Evolutionary conservation across 1,140 invertebrate species (phyloP).

Genomic region (Marisa cornuarietis): DNA sequence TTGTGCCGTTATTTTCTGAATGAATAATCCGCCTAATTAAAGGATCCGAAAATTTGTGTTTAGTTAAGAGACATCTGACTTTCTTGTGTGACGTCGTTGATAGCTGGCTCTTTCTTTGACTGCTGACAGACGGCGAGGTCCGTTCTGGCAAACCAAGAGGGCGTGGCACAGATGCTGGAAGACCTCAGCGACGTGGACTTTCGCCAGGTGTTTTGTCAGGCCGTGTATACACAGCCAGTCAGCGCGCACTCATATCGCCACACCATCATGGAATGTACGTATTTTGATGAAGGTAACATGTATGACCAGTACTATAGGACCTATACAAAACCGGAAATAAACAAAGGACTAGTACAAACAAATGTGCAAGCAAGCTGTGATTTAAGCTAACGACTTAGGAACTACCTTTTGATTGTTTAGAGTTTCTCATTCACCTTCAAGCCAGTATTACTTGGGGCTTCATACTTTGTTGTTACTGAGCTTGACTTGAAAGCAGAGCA

Average conservation of each 20-base stretch:
- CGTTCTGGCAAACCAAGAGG: conserved; percentile 50
- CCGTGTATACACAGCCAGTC: conserved; percentile 42
- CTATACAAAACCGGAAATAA: too few relatives aligned
- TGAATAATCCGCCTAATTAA: too few relatives aligned
- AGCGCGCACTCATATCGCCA: conserved; percentile 34
- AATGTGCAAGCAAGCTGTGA: too few relatives aligned
- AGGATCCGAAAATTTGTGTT: background rate
- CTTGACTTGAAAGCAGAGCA: too few relatives aligned
- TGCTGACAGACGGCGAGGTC: conserved; percentile 45
- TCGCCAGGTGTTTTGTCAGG: conserved; percentile 48
- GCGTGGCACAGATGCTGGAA: conserved; percentile 45
- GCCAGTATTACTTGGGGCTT: too few relatives aligned
- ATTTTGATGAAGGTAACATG: too few relatives aligned
- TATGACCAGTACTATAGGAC: too few relatives aligned
- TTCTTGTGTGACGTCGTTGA: background rate
- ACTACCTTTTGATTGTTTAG: background rate
- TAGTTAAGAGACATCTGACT: background rate
- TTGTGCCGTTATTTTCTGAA: too few relatives aligned
- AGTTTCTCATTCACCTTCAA: background rate
- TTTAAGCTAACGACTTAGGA: too few relatives aligned
- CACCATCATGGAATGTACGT: conserved; percentile 47
- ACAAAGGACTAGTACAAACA: too few relatives aligned
- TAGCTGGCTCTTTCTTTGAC: conserved; percentile 16
- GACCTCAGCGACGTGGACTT: conserved; percentile 53
- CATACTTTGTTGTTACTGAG: too few relatives aligned